Evolutionary conservation across 2,888 invertebrate species (phyloP), one percentile per base, ranked within the genome.

Genomic region (Phasia obesa): DNA sequence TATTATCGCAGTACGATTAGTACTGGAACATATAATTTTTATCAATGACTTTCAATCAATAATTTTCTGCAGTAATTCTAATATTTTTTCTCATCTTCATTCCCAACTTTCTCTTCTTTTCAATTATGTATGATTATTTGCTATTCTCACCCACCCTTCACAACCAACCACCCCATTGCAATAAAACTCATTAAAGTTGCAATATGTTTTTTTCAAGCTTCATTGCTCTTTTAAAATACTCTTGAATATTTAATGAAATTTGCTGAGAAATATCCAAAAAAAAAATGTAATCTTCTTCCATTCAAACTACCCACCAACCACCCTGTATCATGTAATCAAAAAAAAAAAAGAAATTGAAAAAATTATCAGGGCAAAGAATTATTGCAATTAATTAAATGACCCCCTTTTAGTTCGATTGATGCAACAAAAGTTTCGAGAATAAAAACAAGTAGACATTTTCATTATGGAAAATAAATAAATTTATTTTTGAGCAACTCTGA

Each of bases 221-320:
- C 57, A 57, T 57, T 75, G 35, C 44, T 57, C 55, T 64, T 65
- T 49, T 49, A 59, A 59, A 47, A n/a, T 2, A 25, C 49, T 67
- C 49, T 49, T 25, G 38, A 38, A 57, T 42, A 67, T 11, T 75
- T 75, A 75, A 75, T 75, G 65, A 57, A 75, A 65, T 23, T 35
- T 47, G 21, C 35, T 19, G 23, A 27, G 35, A 53, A 59, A 55
- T 47, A 47, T 64, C 65, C 4, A 64, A 47, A 19, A 75, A 49
- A 38, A 4, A 11, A 6, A 51, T n/a, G n/a, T n/a, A n/a, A n/a
- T n/a, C n/a, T n/a, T n/a, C n/a, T n/a, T n/a, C n/a, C 6, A 47
- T 7, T 53, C 53, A 51, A 60, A 51, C 27, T 38, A 1, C 42
- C 9, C 9, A 35, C 0, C 15, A 17, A n/a, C 62, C 31, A 25